Evolutionary conservation across 1,140 invertebrate genomes (phyloP), one percentile per base, ranked within the genome.

Genomic region (Chrysopa pallens): DNA sequence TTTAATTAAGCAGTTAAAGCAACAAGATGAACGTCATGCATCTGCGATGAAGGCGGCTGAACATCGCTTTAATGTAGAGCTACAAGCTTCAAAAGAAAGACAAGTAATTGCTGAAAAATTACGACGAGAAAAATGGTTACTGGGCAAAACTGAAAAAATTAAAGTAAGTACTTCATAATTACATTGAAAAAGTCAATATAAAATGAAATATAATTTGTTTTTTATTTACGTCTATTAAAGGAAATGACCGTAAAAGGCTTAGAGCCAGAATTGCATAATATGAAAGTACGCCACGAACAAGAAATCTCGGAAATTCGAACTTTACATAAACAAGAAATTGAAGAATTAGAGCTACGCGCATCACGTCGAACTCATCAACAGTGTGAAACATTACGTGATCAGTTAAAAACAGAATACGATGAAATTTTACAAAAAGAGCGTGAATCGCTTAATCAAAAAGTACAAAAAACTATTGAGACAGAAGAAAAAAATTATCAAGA

Each of bases 181-280:
- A n/a, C n/a, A n/a, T n/a, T n/a, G n/a, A n/a, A n/a, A n/a, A n/a
- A n/a, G n/a, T n/a, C n/a, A n/a, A n/a, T n/a, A n/a, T n/a, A n/a
- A n/a, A n/a, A n/a, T n/a, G n/a, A n/a, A n/a, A n/a, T n/a, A n/a
- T n/a, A n/a, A n/a, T n/a, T n/a, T n/a, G n/a, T n/a, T n/a, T n/a
- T n/a, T n/a, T n/a, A n/a, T n/a, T n/a, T n/a, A n/a, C n/a, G n/a
- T n/a, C n/a, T n/a, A n/a, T n/a, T n/a, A n/a, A n/a, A 76, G 73
- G 78, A 81, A 53, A 62, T 78, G 50, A 80, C 78, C 0, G 76
- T 80, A 1, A 79, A 79, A 53, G 76, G 78, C 7, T 55, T 82
- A n/a, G 78, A 80, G 52, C 71, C 76, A 3, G 78, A 82, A 58
- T 61, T 82, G 6, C 66, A 75, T 48, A 69, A 65, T 35, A 77